A percentile compares a stretch with the other conserved stretches of the same genome.
phyloP scores from a whole-genome alignment of 1,140 invertebrate genomes.

The Rhysida immarginata region DNA sequence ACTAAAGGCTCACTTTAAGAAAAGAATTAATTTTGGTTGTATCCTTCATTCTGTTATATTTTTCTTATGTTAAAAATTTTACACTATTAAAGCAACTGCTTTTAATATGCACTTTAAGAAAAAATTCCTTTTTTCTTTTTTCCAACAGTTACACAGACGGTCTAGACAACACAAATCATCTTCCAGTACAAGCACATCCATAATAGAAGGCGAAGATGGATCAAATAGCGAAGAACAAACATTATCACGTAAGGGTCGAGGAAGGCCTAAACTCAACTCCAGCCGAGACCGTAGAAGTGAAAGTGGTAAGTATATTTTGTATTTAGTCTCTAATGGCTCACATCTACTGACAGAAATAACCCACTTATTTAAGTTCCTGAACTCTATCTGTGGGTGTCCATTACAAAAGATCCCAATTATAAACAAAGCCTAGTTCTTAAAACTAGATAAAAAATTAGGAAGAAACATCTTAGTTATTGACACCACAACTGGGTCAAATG shows the following conservation, averaged over 20 bases:
- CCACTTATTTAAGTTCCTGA: neutral
- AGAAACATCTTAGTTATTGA: neutral
- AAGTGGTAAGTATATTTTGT: neutral
- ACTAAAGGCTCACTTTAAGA: too few relatives aligned
- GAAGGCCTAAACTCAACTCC: neutral
- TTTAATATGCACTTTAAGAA: too few relatives aligned
- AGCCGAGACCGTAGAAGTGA: neutral
- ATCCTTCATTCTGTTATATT: too few relatives aligned
- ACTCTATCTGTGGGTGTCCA: neutral
- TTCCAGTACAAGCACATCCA: conserved; percentile 6
- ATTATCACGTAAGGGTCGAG: neutral
- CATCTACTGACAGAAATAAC: too few relatives aligned
- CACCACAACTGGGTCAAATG: neutral
- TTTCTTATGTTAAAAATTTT: too few relatives aligned
- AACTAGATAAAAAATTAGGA: neutral
- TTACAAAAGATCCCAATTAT: neutral
- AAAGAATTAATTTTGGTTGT: too few relatives aligned
- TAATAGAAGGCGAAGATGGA: neutral
- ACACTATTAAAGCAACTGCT: too few relatives aligned
- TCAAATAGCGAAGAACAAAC: neutral
- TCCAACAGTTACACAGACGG: neutral
- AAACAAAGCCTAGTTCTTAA: neutral
- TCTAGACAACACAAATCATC: neutral
- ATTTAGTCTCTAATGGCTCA: neutral
- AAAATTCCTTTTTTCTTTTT: neutral